Evolutionary conservation across 2,888 invertebrate genomes (phyloP).

Genomic region (Aquatica leii): DNA sequence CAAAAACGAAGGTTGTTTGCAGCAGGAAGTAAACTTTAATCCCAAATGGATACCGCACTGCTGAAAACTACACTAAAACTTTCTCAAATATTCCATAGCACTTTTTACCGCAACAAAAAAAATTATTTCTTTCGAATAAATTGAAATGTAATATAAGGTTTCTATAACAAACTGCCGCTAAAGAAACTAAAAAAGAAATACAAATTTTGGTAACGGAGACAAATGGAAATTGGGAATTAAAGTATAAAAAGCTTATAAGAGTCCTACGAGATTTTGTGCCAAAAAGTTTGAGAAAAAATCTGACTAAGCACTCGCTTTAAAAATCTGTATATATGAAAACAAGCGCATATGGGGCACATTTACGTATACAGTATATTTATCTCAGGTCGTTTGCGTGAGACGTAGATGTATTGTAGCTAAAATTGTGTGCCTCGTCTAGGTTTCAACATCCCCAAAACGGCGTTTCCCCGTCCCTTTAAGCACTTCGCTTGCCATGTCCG

Average conservation of each 20-base stretch:
- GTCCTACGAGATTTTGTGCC: constrained; percentile 16
- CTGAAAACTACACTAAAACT: constrained; percentile 6
- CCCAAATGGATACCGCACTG: constrained; percentile 7
- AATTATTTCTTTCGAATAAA: constrained; percentile 3
- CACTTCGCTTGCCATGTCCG: constrained; percentile 53
- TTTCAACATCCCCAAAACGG: constrained; percentile 35
- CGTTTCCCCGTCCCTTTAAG: constrained; percentile 43
- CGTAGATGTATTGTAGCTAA: constrained; percentile 53
- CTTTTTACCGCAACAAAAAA: constrained; percentile 2
- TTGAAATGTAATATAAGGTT: constrained; percentile 13
- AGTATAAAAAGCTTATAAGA: constrained; percentile 13
- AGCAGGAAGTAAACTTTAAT: constrained; percentile 8
- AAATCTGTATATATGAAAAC: constrained; percentile 38
- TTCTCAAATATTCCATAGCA: background rate
- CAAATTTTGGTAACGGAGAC: constrained; percentile 12
- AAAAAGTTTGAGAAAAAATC: constrained; percentile 26
- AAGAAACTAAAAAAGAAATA: constrained; percentile 13
- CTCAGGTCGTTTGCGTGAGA: constrained; percentile 53
- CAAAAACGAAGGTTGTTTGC: constrained; percentile 9
- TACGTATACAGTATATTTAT: constrained; percentile 55
- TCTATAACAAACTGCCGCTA: constrained; percentile 8
- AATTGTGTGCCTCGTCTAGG: constrained; percentile 49
- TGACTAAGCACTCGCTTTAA: constrained; percentile 35
- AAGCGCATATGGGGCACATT: constrained; percentile 42
- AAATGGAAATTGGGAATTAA: constrained; percentile 13